Evolutionary conservation across 2,113 vertebrate genomes (phyloP).

Genomic region (zebrafish (Danio rerio)): GRCz12tu NC_133185.1:27060501-27061000

Average conservation of each 20-base stretch:
- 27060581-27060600: slow-evolving; percentile 70
- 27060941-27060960: not conserved
- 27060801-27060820: slow-evolving; percentile 13
- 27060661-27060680: slow-evolving; percentile 65
- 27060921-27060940: slow-evolving; percentile 4
- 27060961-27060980: slow-evolving; percentile 31
- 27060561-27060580: slow-evolving; percentile 71
- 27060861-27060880: not conserved
- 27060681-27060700: slow-evolving; percentile 62
- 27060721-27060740: slow-evolving; percentile 61
- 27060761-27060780: slow-evolving; percentile 56
- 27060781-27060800: slow-evolving; percentile 35
- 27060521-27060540: slow-evolving; percentile 67
- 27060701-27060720: slow-evolving; percentile 65
- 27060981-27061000: slow-evolving; percentile 26
- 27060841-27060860: not conserved
- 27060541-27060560: slow-evolving; percentile 62
- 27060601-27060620: slow-evolving; percentile 46
- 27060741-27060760: slow-evolving; percentile 39
- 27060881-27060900: slow-evolving; percentile 15
- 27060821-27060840: not conserved
- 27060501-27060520: slow-evolving; percentile 61
- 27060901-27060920: slow-evolving; percentile 17
- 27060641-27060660: slow-evolving; percentile 61
- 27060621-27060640: slow-evolving; percentile 40